Evolutionary conservation across 2,113 vertebrate genomes (phyloP).

Genomic region (Phainopepla nitens): DNA sequence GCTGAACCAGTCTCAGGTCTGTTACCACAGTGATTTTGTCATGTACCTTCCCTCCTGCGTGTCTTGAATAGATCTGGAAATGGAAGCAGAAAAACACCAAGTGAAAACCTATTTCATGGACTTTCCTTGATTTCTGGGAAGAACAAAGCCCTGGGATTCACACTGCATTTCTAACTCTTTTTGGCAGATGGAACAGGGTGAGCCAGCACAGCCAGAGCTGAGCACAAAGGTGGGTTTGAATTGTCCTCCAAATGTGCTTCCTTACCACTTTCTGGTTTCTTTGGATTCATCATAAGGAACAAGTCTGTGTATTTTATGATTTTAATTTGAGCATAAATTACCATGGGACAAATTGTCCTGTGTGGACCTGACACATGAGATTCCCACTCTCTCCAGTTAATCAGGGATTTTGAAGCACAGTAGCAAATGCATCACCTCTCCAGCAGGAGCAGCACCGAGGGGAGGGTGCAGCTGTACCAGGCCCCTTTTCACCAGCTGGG

Average conservation of each 20-base stretch:
- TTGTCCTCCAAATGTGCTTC: neutral
- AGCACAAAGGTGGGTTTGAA: neutral
- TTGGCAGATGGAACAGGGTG: neutral
- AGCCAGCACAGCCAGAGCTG: neutral
- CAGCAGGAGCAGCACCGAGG: rapidly evolving
- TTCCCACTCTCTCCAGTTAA: neutral
- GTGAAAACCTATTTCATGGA: neutral
- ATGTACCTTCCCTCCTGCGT: neutral
- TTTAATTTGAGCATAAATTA: neutral
- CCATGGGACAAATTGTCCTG: neutral
- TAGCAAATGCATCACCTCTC: neutral
- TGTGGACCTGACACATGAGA: neutral
- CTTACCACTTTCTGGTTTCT: neutral
- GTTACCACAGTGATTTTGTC: neutral
- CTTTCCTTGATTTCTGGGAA: neutral
- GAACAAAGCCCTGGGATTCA: neutral
- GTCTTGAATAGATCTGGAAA: neutral
- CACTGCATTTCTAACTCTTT: rapidly evolving
- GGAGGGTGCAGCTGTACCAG: neutral
- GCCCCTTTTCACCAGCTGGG: neutral
- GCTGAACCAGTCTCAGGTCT: neutral
- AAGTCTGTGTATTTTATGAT: neutral
- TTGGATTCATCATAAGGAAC: neutral
- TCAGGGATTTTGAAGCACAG: neutral
- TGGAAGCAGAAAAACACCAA: neutral